Evolutionary conservation across 2,797 vertebrate genomes (phyloP).

Genomic region (Triplophysa bombifrons): DNA sequence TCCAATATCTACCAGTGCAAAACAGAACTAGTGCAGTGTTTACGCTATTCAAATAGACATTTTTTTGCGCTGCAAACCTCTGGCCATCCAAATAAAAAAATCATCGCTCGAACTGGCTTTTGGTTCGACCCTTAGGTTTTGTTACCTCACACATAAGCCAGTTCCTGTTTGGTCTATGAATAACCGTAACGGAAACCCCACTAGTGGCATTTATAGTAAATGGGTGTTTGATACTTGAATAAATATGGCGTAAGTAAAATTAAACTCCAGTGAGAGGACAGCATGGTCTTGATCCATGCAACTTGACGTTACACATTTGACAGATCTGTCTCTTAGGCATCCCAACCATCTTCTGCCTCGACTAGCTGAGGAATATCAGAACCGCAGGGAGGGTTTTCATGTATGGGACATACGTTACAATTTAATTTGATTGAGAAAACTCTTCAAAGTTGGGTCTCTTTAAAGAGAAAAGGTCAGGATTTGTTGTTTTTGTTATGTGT

Average conservation of each 20-base stretch:
- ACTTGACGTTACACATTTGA: slow-evolving; percentile 35
- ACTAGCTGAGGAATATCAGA: slow-evolving; percentile 8
- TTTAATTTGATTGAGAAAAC: too few species aligned
- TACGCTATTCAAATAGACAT: background rate
- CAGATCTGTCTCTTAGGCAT: slow-evolving; percentile 34
- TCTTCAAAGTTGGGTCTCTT: too few species aligned
- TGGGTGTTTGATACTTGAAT: slow-evolving; percentile 38
- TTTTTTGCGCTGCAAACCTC: slow-evolving; percentile 22
- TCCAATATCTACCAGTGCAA: slow-evolving; percentile 49
- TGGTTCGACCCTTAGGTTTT: slow-evolving; percentile 56
- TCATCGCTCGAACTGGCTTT: slow-evolving; percentile 22
- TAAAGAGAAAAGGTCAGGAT: too few species aligned
- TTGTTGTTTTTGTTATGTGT: too few species aligned
- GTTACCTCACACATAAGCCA: slow-evolving; percentile 42
- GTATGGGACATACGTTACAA: too few species aligned
- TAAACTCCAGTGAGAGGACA: slow-evolving; percentile 37
- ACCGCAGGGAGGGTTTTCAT: background rate
- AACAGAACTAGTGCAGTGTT: slow-evolving; percentile 59
- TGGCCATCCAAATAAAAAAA: slow-evolving; percentile 1
- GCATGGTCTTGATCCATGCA: slow-evolving; percentile 17
- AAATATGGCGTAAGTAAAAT: slow-evolving; percentile 49
- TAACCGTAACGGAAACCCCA: slow-evolving; percentile 66
- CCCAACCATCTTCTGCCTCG: slow-evolving; percentile 8
- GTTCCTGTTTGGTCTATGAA: slow-evolving; percentile 65
- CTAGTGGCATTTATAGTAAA: slow-evolving; percentile 37